Conservation (phyloP, 2,888 invertebrate genomes). For the Rambutsinella grinnellia region DNA sequence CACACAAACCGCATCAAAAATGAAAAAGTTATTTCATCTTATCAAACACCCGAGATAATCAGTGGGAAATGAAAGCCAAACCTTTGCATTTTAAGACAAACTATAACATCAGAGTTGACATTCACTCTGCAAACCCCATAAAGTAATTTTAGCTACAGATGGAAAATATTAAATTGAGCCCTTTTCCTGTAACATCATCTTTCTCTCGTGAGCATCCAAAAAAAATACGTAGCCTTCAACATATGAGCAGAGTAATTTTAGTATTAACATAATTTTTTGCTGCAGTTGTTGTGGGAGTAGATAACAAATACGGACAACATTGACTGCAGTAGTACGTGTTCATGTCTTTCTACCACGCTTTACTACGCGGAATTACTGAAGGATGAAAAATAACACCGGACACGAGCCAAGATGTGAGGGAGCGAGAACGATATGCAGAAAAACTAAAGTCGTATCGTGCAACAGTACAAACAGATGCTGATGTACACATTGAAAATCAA, state of each 20-base stretch:
- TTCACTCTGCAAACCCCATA: no score
- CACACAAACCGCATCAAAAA: no score
- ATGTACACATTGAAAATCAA: not conserved
- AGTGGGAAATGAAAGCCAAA: no score
- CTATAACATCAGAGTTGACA: no score
- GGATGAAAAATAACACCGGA: constrained; percentile 38
- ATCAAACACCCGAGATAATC: no score
- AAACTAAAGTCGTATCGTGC: no score
- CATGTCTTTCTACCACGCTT: not conserved
- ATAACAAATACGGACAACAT: not conserved
- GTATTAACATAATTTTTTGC: not conserved
- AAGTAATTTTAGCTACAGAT: constrained; percentile 3
- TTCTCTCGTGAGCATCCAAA: not conserved
- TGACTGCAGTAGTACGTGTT: not conserved
- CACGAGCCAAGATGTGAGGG: constrained; percentile 20
- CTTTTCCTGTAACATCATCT: constrained; percentile 18
- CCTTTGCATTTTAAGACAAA: no score
- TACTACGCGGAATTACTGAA: not conserved
- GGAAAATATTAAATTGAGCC: constrained; percentile 19
- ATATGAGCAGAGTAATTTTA: constrained; percentile 1
- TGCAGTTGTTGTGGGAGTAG: not conserved
- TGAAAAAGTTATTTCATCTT: no score
- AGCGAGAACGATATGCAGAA: no score
- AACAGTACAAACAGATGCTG: not conserved
- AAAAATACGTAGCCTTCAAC: not conserved